Conservation (phyloP, 2,797 vertebrate genomes). For the Pseudomugil tenellus region DNA sequence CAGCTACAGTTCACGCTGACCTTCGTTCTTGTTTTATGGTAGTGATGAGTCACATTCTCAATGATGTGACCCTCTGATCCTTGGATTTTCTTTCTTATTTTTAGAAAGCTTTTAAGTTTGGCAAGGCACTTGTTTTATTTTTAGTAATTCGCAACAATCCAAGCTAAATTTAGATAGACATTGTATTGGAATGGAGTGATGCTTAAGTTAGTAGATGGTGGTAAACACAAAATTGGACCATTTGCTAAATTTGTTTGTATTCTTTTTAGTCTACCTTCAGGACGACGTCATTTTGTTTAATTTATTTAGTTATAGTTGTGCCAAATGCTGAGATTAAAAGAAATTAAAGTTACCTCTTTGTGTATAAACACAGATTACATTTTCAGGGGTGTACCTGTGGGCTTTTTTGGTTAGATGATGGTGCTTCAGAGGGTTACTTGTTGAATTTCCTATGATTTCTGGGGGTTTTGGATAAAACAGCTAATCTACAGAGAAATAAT, state of each 20-base stretch:
- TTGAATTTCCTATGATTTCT: no score
- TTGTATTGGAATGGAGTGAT: conserved; percentile 4
- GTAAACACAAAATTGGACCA: no score
- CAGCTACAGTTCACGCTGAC: conserved; percentile 28
- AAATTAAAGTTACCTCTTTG: no score
- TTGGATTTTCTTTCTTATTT: conserved; percentile 8
- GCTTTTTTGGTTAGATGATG: no score
- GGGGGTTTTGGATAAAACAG: no score
- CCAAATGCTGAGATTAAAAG: no score
- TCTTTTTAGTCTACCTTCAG: not conserved
- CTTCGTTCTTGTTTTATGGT: conserved; percentile 33
- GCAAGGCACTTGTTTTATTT: not conserved
- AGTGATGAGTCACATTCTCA: conserved; percentile 13
- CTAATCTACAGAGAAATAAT: no score
- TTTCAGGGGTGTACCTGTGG: no score
- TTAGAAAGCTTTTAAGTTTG: not conserved
- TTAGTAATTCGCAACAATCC: conserved; percentile 15
- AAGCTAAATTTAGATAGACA: not conserved
- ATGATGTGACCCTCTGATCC: conserved; percentile 6
- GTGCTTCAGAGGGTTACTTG: no score
- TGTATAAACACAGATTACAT: no score
- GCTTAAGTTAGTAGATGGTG: not conserved
- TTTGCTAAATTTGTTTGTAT: not conserved
- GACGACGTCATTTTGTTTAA: no score
- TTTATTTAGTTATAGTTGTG: not conserved